Conservation (phyloP, 1,140 invertebrate species). For the Sitodiplosis mosellana region DNA sequence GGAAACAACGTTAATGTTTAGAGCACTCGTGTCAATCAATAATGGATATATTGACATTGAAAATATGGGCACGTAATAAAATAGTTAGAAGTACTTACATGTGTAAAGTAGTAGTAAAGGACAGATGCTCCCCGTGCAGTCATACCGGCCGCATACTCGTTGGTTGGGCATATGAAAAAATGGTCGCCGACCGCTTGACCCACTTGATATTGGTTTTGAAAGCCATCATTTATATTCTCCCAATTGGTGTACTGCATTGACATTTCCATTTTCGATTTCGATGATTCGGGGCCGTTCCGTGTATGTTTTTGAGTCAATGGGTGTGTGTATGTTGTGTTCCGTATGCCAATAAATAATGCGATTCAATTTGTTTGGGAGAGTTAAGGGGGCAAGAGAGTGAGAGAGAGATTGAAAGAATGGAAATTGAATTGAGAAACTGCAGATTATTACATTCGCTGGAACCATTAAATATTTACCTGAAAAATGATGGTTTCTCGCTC, state of each 20-base stretch:
- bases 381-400: too few species aligned
- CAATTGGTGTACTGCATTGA: constrained; percentile 73
- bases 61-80: too few species aligned
- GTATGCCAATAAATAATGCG: too few species aligned
- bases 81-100: constrained; percentile 43
- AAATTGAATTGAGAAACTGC: neutral
- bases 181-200: constrained; percentile 81
- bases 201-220: constrained; percentile 65
- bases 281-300: neutral
- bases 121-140: constrained; percentile 62
- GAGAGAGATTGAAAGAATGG: too few species aligned
- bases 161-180: constrained; percentile 84
- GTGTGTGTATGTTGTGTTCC: neutral
- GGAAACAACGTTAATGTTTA: too few species aligned
- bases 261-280: neutral
- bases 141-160: constrained; percentile 70
- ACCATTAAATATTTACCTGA: constrained; percentile 39
- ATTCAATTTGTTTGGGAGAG: too few species aligned
- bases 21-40: too few species aligned
- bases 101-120: constrained; percentile 87
- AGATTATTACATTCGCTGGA: neutral
- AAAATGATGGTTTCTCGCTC: constrained; percentile 79
- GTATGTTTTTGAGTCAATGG: neutral
- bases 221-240: constrained; percentile 63
- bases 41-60: too few species aligned